These are phyloP conservation scores for Fulmarus glacialis DNA, from an alignment of 2,113 vertebrate genomes.

Conservation along the genomic window DNA sequence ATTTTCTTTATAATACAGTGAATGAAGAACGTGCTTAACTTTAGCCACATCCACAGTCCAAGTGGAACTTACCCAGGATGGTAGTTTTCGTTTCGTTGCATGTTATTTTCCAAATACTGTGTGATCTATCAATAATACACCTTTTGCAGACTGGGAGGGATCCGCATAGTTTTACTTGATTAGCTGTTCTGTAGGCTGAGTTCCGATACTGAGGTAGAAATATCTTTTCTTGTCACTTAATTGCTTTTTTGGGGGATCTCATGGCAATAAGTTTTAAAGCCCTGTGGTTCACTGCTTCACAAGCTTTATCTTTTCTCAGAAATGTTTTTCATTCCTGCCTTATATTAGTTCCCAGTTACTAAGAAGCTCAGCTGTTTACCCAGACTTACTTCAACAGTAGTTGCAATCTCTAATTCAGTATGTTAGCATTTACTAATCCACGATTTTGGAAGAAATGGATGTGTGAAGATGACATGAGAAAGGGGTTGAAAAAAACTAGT, in stretches of 20 bases:
- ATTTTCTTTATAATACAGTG: neutral
- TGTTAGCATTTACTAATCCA: neutral
- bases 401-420: neutral
- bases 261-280: neutral
- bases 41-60: neutral
- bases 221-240: neutral
- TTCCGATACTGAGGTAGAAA: neutral
- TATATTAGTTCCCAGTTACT: neutral
- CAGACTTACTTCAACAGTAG: neutral
- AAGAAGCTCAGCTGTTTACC: neutral
- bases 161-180: neutral
- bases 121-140: rapidly evolving
- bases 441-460: neutral
- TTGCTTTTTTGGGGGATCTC: neutral
- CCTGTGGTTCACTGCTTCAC: neutral
- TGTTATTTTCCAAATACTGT: neutral
- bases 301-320: neutral
- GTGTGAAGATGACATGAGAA: neutral
- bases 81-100: neutral
- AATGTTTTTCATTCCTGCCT: neutral
- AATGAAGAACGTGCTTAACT: neutral
- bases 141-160: neutral
- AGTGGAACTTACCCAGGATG: neutral
- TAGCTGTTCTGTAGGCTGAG: neutral
- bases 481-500: neutral